A percentile compares a stretch with the other conserved stretches of the same genome.
Evolutionary conservation across 2,113 vertebrate species (phyloP).

Genomic region (Cricetomys ansorgei): DNA sequence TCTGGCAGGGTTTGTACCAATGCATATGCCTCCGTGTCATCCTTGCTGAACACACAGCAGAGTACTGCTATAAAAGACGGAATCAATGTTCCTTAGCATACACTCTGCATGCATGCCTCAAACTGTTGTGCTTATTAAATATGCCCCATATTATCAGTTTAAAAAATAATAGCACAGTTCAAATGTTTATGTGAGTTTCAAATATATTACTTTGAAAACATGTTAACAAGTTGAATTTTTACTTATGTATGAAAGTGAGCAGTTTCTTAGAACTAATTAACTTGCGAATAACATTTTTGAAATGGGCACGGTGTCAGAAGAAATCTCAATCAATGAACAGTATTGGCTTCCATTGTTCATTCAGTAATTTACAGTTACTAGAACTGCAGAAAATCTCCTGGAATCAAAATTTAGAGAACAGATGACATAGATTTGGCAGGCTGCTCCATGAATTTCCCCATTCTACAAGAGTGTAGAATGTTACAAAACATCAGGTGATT

Average conservation of each 20-base stretch:
- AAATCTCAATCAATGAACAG: neutral
- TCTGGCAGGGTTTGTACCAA: too few relatives aligned
- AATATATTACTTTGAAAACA: neutral
- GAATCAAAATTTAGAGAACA: neutral
- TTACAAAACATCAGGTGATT: neutral
- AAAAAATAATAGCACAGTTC: neutral
- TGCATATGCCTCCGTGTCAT: too few relatives aligned
- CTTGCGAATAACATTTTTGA: neutral
- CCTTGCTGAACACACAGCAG: too few relatives aligned
- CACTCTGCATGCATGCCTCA: neutral
- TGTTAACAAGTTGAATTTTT: neutral
- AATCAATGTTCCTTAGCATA: neutral
- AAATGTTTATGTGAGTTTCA: slow-evolving; percentile 32
- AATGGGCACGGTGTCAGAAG: neutral
- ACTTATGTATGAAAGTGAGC: neutral
- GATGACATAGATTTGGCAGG: neutral
- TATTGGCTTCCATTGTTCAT: neutral
- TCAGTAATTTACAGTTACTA: neutral
- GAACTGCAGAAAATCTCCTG: neutral
- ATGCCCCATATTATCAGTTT: neutral
- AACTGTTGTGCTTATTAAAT: neutral
- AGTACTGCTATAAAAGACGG: too few relatives aligned
- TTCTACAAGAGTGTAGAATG: too few relatives aligned
- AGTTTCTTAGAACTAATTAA: neutral
- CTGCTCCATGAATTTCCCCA: neutral